A percentile compares a stretch with the other conserved stretches of the same genome.
Conservation (phyloP, 2,888 invertebrate species). For the Odontocolon sp. region DNA sequence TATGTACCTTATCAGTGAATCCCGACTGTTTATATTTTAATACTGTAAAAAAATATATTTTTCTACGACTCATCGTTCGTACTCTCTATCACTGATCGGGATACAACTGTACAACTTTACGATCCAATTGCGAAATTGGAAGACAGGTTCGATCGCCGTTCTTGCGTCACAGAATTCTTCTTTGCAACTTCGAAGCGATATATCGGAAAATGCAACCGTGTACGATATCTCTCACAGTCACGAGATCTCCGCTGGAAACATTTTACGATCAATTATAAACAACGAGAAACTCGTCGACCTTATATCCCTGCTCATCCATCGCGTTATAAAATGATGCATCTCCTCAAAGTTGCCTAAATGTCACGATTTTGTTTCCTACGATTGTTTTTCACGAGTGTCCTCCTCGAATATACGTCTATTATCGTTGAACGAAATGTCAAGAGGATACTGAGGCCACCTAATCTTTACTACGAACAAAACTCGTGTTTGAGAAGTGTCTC, state of each 20-base stretch:
- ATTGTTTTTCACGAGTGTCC: background rate
- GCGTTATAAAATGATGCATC: background rate
- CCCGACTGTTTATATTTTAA: constrained; percentile 2
- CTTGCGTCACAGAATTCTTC: background rate
- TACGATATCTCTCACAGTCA: no score
- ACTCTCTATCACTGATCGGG: no score
- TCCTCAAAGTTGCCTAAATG: background rate
- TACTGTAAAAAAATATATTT: background rate
- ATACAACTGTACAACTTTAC: no score
- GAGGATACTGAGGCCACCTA: no score
- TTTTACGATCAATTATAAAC: background rate
- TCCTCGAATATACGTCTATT: background rate
- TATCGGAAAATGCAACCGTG: background rate
- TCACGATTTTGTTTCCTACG: background rate
- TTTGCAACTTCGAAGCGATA: background rate
- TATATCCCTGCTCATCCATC: background rate
- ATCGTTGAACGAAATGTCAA: constrained; percentile 1
- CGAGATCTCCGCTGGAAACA: background rate
- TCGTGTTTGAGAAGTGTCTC: background rate
- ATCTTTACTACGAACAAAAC: no score
- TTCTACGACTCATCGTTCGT: no score
- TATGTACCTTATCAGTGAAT: constrained; percentile 27
- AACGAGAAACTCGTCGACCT: constrained; percentile 11
- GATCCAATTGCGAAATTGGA: background rate
- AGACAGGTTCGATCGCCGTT: background rate